Base-by-base conservation (phyloP, 2,797 vertebrate genomes). In the Pangasius larnaudii region DNA sequence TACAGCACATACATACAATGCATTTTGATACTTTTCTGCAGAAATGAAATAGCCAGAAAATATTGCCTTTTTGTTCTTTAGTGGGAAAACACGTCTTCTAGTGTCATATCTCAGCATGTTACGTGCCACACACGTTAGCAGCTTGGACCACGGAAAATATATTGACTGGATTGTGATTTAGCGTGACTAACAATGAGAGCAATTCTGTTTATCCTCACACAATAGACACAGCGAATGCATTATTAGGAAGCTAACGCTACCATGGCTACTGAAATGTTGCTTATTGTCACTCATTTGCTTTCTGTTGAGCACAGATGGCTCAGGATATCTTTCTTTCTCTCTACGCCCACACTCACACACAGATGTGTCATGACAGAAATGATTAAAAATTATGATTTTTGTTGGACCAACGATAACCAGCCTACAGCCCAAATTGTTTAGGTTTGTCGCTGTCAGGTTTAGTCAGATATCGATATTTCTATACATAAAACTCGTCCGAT, bases 291-390 rank as follows among this genome's bases (percentile, higher is more conserved):
- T 83, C 80, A 83, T 83, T 65, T 83, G 36, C 80, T 65, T 83
- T 42, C 59, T 83, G 36, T 83, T 83, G 8, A n/a, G 80, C 80
- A 46, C 80, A 83, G 80, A 83, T 83, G 80, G 80, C 59, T 63
- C 39, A 61, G 79, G n/a, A 16, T 82, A 42, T n/a, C 58, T 65
- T 46, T n/a, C 59, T 49, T 14, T 63, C 80, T 83, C 80, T 27
- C 59, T 83, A 16, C 39, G 16, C 59, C 39, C 56, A 83, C 80
- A 30, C 59, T 63, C 24, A 18, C 59, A 83, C 80, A 46, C 80
- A 83, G 80, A 63, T 83, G 80, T 83, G 30, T 61, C 59, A 63
- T 65, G 59, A 83, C 49, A 69, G n/a, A 67, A 30, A 84, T 33
- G 27, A 69, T 51, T 49, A 46, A 36, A 51, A 30, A 84, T 30